A percentile compares a stretch with the other conserved stretches of the same genome.
phyloP scores from a whole-genome alignment of 1,140 invertebrate genomes.

The Olivierus martensii region DNA sequence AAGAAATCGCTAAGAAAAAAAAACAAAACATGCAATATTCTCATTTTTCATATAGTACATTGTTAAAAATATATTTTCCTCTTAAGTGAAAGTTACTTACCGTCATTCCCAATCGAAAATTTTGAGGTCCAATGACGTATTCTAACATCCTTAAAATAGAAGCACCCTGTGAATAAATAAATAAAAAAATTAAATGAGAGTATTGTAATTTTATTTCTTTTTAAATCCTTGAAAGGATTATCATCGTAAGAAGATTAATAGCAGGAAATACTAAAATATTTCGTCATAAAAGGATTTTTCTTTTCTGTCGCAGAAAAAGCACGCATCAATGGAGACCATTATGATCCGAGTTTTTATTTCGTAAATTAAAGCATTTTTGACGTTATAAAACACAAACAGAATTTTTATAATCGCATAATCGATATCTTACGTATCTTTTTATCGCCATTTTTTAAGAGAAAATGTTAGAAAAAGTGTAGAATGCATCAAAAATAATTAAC shows the following conservation, averaged over 20 bases:
- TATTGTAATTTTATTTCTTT: not conserved
- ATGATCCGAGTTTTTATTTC: too few relatives aligned
- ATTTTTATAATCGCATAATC: too few relatives aligned
- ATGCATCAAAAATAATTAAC: too few relatives aligned
- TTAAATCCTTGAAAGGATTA: not conserved
- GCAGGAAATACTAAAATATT: conserved; percentile 6
- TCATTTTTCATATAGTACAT: conserved; percentile 2
- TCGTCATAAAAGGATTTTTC: conserved; percentile 12
- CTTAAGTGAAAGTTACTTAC: conserved; percentile 2
- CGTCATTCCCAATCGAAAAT: conserved; percentile 52
- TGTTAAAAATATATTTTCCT: too few relatives aligned
- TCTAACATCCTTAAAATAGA: conserved; percentile 82
- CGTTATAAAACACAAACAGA: too few relatives aligned
- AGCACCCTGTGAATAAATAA: conserved; percentile 57
- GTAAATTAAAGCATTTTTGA: too few relatives aligned
- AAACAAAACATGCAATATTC: conserved; percentile 1
- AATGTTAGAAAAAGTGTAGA: conserved; percentile 23
- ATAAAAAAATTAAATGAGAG: not conserved
- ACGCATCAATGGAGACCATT: too few relatives aligned
- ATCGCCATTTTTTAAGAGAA: too few relatives aligned
- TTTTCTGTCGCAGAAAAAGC: too few relatives aligned
- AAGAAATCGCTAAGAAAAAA: conserved; percentile 48
- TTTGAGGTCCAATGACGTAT: conserved; percentile 56
- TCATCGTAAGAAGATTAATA: not conserved
- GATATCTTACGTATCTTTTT: too few relatives aligned